phyloP scores from a whole-genome alignment of 92 coral and sea anemone species.

The Epizoanthus stellaris region DNA sequence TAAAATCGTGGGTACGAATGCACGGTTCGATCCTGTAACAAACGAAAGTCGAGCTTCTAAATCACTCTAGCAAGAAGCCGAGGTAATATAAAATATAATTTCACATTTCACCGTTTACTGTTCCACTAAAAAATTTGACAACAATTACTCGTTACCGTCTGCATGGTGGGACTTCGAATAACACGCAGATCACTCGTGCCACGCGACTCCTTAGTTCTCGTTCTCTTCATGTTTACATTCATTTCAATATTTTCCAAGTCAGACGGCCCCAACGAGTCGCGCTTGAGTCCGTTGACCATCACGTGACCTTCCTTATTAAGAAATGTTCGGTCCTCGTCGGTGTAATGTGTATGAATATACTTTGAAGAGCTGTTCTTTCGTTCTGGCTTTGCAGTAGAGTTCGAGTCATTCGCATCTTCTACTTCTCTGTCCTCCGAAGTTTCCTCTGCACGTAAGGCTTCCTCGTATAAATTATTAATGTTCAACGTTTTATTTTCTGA shows the following conservation, averaged over 20 bases:
- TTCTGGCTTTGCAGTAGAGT: conserved; percentile 39
- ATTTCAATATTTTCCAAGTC: conserved; percentile 77
- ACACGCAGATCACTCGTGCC: conserved; percentile 60
- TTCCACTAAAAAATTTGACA: conserved; percentile 85
- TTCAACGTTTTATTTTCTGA: not conserved
- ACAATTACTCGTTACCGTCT: conserved; percentile 87
- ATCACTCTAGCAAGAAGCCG: not conserved
- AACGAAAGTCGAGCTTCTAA: not conserved
- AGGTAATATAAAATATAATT: too few species aligned
- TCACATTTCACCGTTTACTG: too few species aligned
- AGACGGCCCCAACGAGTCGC: conserved; percentile 60
- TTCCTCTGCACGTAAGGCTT: not conserved
- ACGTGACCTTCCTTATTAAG: conserved; percentile 32
- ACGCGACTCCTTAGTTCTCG: conserved; percentile 57
- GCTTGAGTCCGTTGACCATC: conserved; percentile 44
- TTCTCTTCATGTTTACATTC: conserved; percentile 72
- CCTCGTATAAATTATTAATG: not conserved
- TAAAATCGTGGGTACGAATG: not conserved
- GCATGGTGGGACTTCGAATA: conserved; percentile 62
- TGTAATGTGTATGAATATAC: conserved; percentile 60
- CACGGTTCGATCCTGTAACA: not conserved
- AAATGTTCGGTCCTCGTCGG: conserved; percentile 61
- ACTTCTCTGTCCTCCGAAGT: conserved; percentile 1
- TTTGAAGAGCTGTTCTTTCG: conserved; percentile 78
- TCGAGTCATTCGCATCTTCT: not conserved